Percentiles rank a stretch among this genome's conserved stretches.
Conservation (phyloP, 1,140 invertebrate species). For the Drosophila sproati region DNA sequence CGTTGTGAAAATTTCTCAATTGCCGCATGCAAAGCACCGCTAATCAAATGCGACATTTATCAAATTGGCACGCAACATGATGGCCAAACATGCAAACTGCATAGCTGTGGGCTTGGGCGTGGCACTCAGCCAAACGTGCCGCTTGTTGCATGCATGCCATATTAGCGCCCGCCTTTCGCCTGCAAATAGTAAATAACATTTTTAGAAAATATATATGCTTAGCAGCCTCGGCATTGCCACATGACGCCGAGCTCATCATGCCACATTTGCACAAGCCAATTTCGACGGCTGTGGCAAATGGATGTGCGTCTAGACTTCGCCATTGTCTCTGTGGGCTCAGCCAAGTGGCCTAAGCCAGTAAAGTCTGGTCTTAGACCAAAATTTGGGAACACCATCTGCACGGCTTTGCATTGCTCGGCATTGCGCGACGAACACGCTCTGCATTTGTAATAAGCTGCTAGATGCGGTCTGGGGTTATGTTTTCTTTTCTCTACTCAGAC, state of each 20-base stretch:
- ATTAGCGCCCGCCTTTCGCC: constrained; percentile 27
- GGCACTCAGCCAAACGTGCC: constrained; percentile 8
- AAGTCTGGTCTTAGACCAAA: constrained; percentile 38
- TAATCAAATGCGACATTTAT: constrained; percentile 76
- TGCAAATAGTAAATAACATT: background rate
- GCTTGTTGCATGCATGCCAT: constrained; percentile 52
- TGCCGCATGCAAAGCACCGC: constrained; percentile 46
- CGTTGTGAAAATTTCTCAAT: constrained; percentile 56
- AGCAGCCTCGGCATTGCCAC: background rate
- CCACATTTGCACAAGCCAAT: constrained; percentile 18
- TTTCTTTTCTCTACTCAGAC: background rate
- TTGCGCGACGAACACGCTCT: constrained; percentile 64
- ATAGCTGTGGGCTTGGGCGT: constrained; percentile 32
- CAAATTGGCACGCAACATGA: constrained; percentile 76
- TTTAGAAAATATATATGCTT: background rate
- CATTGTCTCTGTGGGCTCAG: background rate
- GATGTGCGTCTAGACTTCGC: constrained; percentile 37
- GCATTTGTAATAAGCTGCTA: constrained; percentile 67
- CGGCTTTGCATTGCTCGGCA: constrained; percentile 37
- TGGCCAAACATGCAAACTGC: constrained; percentile 52
- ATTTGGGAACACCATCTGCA: constrained; percentile 59
- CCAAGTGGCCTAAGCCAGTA: constrained; percentile 9
- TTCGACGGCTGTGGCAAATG: constrained; percentile 17
- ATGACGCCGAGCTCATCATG: constrained; percentile 8
- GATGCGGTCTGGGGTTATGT: background rate